phyloP scores from a whole-genome alignment of 2,113 vertebrate species.

The Dasyprocta punctata region DNA sequence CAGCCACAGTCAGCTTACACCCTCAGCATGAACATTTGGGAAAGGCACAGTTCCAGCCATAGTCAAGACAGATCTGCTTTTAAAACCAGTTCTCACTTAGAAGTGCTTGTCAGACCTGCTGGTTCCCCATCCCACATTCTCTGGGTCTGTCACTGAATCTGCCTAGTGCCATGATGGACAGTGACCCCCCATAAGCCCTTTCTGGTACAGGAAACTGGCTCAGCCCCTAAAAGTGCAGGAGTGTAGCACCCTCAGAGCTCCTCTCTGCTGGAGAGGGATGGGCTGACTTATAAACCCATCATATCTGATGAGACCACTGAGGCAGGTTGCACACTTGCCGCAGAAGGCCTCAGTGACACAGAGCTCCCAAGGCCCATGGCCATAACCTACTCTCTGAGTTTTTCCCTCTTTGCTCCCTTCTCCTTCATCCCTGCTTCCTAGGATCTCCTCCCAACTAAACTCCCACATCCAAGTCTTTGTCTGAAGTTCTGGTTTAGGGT shows the following conservation, averaged over 20 bases:
- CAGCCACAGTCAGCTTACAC: fast-evolving
- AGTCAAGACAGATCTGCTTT: neutral
- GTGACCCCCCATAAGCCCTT: neutral
- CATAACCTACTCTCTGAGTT: neutral
- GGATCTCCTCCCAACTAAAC: neutral
- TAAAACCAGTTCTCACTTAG: neutral
- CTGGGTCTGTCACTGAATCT: neutral
- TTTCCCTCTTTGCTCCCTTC: neutral
- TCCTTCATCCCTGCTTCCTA: neutral
- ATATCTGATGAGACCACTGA: neutral
- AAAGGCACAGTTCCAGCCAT: too few species aligned
- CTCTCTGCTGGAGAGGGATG: neutral
- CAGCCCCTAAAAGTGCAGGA: too few species aligned
- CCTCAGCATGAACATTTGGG: neutral
- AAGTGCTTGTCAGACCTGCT: too few species aligned
- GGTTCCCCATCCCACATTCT: fast-evolving
- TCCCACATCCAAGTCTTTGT: fast-evolving
- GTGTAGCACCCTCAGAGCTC: fast-evolving
- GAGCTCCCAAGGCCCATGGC: fast-evolving
- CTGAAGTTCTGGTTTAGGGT: neutral
- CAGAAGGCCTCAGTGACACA: fast-evolving
- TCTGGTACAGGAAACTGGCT: neutral
- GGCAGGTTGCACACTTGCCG: neutral
- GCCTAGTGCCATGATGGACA: neutral
- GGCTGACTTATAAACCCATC: neutral